Base-by-base conservation (phyloP, 2,113 vertebrate species). In the Dendropsophus ebraccatus region DNA sequence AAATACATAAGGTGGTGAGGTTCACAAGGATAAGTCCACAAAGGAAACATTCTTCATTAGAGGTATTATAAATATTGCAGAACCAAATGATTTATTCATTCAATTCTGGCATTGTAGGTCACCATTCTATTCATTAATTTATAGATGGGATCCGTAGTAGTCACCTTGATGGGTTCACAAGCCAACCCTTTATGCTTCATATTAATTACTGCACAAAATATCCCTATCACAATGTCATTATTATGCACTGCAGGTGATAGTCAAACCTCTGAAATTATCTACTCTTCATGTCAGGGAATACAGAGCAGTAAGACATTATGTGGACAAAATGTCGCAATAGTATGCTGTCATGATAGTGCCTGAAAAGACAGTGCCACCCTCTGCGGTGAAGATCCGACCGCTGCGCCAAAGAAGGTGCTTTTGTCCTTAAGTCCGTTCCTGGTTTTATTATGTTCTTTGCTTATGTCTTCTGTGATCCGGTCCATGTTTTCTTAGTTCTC, bases 11-110 rank as follows among this genome's bases (percentile, higher is more conserved):
- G 41, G 72, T 74, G 72, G 45, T 45, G 67, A 74, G 41, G 73
- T 30, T 76, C 73, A 76, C 25, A 76, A 30, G 73, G 45, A 76
- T 76, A 76, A 76, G 73, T 50, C 47, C 45, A 50, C n/a, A 76
- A 76, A 50, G 73, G 16, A 47, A 76, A 76, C 45, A 49, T 52
- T 76, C 73, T 76, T 49, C 45, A 76, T 76, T 49, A 50, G 47
- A 28, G 14, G 17, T 50, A 76, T 76, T n/a, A 49, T 76, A 76
- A 76, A 76, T 76, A 76, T 76, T 76, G n/a, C 72, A 74, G 41
- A 25, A 13, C 72, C 37, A 47, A 25, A 74, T 49, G 37, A 47
- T 74, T 45, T 74, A 70, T 74, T 74, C 13, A 74, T 74, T 47
- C 28, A 25, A 4, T 74, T 49, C 41, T 49, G 23, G 41, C 72